Conservation (phyloP, 1,140 invertebrate species). For the Dryas iulia region DNA sequence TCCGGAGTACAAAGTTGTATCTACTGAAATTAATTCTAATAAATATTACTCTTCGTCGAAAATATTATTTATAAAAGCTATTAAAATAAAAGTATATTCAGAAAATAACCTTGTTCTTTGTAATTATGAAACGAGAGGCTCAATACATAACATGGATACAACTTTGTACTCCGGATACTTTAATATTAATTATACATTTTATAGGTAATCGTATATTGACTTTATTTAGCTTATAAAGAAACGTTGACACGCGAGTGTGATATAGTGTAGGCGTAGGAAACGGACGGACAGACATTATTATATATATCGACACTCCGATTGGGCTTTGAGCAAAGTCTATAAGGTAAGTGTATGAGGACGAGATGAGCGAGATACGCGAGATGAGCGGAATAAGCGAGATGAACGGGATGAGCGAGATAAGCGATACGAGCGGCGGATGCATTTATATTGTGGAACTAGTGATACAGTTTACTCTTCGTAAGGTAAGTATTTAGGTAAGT, state of each 20-base stretch:
- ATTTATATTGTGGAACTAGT: conserved; percentile 54
- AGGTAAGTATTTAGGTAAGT: background rate
- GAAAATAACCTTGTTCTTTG: background rate
- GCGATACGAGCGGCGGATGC: conserved; percentile 46
- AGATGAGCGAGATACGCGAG: background rate
- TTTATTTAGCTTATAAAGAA: background rate
- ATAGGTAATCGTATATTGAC: background rate
- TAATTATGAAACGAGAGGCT: background rate
- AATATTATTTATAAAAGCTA: too few relatives aligned
- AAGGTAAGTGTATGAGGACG: conserved; percentile 6
- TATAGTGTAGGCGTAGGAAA: background rate
- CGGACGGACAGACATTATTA: background rate
- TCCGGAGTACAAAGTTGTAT: background rate
- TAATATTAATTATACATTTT: background rate
- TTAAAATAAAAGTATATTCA: background rate
- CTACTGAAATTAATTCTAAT: too few relatives aligned
- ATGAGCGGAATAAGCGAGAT: background rate
- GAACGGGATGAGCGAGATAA: background rate
- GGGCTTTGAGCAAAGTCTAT: conserved; percentile 19
- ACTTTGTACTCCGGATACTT: background rate
- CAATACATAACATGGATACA: background rate
- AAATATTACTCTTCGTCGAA: too few relatives aligned
- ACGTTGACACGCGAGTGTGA: background rate
- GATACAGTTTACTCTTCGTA: conserved; percentile 29
- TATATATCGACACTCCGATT: conserved; percentile 18